Evolutionary conservation across 2,797 vertebrate species (phyloP), one percentile per base, ranked within the genome.

Genomic region (Micropoecilia bifurca): DNA sequence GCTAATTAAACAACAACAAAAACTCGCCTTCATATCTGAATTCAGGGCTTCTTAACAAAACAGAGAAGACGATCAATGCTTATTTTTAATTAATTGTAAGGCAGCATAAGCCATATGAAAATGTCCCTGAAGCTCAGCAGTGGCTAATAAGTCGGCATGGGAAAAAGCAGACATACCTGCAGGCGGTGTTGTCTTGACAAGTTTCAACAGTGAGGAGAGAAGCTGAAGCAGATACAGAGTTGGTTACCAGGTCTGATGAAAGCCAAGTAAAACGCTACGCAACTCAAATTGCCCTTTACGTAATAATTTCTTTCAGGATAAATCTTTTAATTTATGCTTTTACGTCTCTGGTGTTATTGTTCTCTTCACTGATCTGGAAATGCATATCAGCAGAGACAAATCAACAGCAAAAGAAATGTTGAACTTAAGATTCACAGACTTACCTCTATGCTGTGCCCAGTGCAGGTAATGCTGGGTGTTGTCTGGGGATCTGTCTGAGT

Each of bases 121-220:
- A 0, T 57, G 36, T 80, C 68, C 33, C 41, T 76, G 10, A 76
- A 69, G 25, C 43, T 71, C 28, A 79, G n/a, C 50, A 20, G 55
- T 18, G 36, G 78, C 73, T 87, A 75, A 76, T 79, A 66, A 86
- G 73, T 74, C 80, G 78, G 75, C 83, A 79, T 75, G 66, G 77
- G 75, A 83, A 85, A 89, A 84, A 1, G 55, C 9, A 71, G 33
- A 86, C 78, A 55, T 85, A 91, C 90, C 92, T 89, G 76, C 55
- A 90, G 86, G 88, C 78, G 18, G 71, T 78, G 87, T 75, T 76
- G 82, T 83, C 71, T 73, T 81, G 77, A 88, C 84, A 87, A 83
- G 86, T 85, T 88, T 39, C 73, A 84, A 85, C 77, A 77, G 61
- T 87, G 5, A 76, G 81, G 5, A 80, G 66, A 7, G 61, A 81